Evolutionary conservation across 2,797 vertebrate genomes (phyloP).

Genomic region (Crax fasciolata): DNA sequence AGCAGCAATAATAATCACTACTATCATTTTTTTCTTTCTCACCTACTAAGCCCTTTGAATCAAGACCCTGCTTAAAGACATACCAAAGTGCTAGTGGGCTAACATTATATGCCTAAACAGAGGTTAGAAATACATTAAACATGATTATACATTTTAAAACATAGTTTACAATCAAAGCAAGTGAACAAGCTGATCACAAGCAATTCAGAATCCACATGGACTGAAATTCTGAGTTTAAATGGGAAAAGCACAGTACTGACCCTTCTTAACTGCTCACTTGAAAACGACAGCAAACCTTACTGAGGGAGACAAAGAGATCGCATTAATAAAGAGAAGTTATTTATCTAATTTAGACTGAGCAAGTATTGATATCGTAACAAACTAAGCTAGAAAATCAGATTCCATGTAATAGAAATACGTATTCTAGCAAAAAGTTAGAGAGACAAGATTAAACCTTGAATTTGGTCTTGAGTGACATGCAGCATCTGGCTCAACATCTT

Average conservation of each 20-base stretch:
- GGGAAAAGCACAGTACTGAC: not conserved
- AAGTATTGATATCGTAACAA: not conserved
- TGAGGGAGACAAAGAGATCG: not conserved
- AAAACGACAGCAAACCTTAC: not conserved
- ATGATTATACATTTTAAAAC: not conserved
- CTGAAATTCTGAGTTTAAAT: not conserved
- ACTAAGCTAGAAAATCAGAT: not conserved
- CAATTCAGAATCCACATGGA: not conserved
- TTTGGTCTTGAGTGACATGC: accelerated
- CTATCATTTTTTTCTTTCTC: not conserved
- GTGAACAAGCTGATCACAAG: not conserved
- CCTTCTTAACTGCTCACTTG: not conserved
- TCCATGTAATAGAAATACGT: accelerated
- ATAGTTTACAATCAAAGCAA: not conserved
- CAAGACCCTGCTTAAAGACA: not conserved
- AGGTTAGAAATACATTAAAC: not conserved
- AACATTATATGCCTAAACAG: not conserved
- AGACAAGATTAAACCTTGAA: not conserved
- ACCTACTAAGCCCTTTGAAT: not conserved
- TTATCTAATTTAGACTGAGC: not conserved
- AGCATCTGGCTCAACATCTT: not conserved
- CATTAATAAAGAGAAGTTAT: not conserved
- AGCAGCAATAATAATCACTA: not conserved
- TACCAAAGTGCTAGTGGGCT: not conserved
- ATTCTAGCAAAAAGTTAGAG: not conserved